Conservation (phyloP, 2,888 invertebrate genomes). For the Hermodice carunculata region DNA sequence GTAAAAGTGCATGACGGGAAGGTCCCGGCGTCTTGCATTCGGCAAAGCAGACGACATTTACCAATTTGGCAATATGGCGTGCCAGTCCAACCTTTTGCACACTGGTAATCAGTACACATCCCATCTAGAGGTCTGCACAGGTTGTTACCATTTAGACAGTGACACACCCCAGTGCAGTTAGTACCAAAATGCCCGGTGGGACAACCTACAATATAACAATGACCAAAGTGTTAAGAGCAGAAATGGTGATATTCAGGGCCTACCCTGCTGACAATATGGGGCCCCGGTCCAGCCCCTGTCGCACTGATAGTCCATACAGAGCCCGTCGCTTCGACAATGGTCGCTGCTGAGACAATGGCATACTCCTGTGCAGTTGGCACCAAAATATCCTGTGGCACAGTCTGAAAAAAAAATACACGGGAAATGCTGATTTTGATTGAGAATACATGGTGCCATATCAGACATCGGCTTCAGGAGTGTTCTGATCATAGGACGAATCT, state of each 20-base stretch:
- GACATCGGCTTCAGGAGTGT: no score
- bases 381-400: constrained; percentile 49
- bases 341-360: constrained; percentile 57
- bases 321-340: constrained; percentile 47
- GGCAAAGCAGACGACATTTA: constrained; percentile 30
- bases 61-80: constrained; percentile 54
- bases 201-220: no score
- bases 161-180: constrained; percentile 51
- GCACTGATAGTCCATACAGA: constrained; percentile 53
- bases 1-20: no score
- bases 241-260: no score
- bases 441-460: no score
- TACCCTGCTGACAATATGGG: constrained; percentile 56
- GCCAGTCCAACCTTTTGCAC: constrained; percentile 56
- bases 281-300: constrained; percentile 53
- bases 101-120: constrained; percentile 49
- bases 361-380: constrained; percentile 49
- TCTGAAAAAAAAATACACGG: constrained; percentile 36
- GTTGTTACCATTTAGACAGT: constrained; percentile 43
- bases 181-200: constrained; percentile 45
- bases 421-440: no score
- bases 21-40: no score
- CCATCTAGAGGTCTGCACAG: constrained; percentile 47
- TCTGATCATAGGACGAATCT: no score
- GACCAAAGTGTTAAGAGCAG: no score